A percentile compares a stretch with the other conserved stretches of the same genome.
Conservation (phyloP, 2,888 invertebrate species). For the Gandaritis pyraliata region DNA sequence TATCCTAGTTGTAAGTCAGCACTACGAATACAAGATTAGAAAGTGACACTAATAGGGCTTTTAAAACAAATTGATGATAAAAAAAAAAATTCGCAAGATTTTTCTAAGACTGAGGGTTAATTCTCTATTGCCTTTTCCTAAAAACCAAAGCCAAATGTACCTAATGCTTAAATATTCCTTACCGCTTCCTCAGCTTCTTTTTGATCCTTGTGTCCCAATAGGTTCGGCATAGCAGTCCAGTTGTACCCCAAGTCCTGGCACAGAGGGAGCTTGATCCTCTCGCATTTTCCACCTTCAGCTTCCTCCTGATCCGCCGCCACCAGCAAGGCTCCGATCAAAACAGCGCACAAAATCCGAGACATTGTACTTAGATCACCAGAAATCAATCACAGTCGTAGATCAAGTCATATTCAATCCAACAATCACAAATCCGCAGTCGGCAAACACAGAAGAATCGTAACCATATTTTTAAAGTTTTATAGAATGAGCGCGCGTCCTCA, state of each 20-base stretch:
- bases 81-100: too few species aligned
- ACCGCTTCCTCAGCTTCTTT: conserved; percentile 92
- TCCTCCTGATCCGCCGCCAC: conserved; percentile 75
- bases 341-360: conserved; percentile 72
- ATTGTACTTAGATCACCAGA: conserved; percentile 60
- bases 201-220: conserved; percentile 92
- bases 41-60: background rate
- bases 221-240: conserved; percentile 94
- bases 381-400: conserved; percentile 48
- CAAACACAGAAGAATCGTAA: conserved; percentile 68
- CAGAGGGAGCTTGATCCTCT: conserved; percentile 90
- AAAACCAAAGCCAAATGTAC: too few species aligned
- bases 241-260: conserved; percentile 94
- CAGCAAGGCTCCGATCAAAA: conserved; percentile 67
- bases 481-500: conserved; percentile 50
- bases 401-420: conserved; percentile 64
- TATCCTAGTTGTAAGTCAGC: background rate
- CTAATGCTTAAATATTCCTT: conserved; percentile 52
- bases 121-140: too few species aligned
- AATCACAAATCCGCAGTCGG: conserved; percentile 66
- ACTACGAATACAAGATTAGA: background rate
- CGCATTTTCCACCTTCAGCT: conserved; percentile 86
- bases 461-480: conserved; percentile 53
- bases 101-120: too few species aligned
- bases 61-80: background rate